Percentiles rank a stretch among this genome's conserved stretches.
Conservation (phyloP, 2,113 vertebrate species). For the Petrocephalus zakoni region DNA sequence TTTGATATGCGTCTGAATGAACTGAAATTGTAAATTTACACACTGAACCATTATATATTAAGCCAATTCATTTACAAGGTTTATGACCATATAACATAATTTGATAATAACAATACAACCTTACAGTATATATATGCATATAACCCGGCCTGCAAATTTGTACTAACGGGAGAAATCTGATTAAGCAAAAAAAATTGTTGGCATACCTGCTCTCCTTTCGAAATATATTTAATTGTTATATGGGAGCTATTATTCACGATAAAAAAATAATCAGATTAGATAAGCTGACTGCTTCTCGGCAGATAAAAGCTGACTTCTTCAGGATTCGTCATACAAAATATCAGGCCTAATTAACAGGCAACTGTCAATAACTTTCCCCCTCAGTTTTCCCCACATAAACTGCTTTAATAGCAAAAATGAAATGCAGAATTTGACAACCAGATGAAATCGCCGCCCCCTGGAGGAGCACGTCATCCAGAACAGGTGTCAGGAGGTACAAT, state of each 20-base stretch:
- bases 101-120: not conserved
- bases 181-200: not conserved
- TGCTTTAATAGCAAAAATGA: not conserved
- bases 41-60: not conserved
- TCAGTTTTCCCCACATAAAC: not conserved
- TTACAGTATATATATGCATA: not conserved
- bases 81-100: not conserved
- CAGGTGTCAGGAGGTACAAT: not conserved
- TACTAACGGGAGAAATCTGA: not conserved
- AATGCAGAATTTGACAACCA: not conserved
- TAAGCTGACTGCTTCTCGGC: not conserved
- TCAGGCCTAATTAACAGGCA: not conserved
- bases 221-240: not conserved
- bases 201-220: not conserved
- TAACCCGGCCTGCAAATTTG: not conserved
- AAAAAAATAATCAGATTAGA: not conserved
- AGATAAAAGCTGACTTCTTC: not conserved
- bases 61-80: not conserved
- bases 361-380: not conserved
- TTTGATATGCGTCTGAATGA: not conserved
- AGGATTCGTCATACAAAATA: not conserved
- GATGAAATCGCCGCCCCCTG: not conserved
- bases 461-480: not conserved
- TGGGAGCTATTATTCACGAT: not conserved
- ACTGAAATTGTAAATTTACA: not conserved